Evolutionary conservation across 2,113 vertebrate genomes (phyloP).

Genomic region (Bos javanicus): DNA sequence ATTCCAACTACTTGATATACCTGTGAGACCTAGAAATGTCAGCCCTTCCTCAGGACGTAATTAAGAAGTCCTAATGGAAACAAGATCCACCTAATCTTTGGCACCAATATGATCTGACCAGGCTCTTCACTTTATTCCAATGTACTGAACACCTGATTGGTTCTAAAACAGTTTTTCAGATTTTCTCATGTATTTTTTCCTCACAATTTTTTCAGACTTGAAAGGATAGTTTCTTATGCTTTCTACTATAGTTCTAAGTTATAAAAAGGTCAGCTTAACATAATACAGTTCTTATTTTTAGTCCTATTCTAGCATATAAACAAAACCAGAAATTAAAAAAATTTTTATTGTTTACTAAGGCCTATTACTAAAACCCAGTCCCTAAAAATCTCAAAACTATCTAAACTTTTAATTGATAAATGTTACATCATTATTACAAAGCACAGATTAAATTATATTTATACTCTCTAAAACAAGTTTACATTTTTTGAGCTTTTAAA

Average conservation of each 20-base stretch:
- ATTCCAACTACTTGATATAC: neutral
- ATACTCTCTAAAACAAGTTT: neutral
- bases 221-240: neutral
- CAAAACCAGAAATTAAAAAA: neutral
- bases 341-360: neutral
- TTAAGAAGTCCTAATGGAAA: neutral
- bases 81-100: slow-evolving; percentile 8
- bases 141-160: neutral
- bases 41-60: neutral
- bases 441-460: neutral
- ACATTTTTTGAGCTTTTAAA: neutral
- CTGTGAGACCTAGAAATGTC: neutral
- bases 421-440: neutral
- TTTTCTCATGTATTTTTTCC: neutral
- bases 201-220: neutral
- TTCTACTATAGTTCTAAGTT: neutral
- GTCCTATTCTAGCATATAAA: neutral
- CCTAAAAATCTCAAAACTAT: slow-evolving; percentile 19
- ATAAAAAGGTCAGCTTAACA: neutral
- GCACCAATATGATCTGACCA: neutral
- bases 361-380: neutral
- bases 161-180: neutral
- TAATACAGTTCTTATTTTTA: neutral
- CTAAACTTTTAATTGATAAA: neutral
- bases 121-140: neutral